Evolutionary conservation across 2,888 invertebrate species (phyloP).

Genomic region (Apotomis betuletana): DNA sequence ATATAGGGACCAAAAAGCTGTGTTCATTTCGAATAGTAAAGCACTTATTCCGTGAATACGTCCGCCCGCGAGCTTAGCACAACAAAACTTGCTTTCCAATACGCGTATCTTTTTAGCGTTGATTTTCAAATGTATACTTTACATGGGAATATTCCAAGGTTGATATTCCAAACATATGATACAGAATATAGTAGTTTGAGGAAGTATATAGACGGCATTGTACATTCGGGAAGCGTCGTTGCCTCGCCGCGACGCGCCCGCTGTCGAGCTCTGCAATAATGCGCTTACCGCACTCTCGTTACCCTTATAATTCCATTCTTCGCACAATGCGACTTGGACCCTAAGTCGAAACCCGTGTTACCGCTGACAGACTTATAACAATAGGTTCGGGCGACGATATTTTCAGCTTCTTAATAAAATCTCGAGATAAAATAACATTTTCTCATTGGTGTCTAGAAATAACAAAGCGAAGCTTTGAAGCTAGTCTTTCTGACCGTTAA

Average conservation of each 20-base stretch:
- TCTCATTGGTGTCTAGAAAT: constrained; percentile 13
- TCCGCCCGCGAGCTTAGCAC: constrained; percentile 69
- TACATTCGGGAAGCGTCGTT: constrained; percentile 73
- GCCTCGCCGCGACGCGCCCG: constrained; percentile 57
- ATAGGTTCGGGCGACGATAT: constrained; percentile 43
- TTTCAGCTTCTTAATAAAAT: constrained; percentile 41
- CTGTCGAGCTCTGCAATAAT: constrained; percentile 73
- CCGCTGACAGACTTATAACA: constrained; percentile 61
- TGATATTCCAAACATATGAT: constrained; percentile 1
- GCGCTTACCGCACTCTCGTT: constrained; percentile 74
- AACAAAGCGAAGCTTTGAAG: constrained; percentile 8
- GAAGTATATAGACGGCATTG: constrained; percentile 56
- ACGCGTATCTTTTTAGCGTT: background rate
- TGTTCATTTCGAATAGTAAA: constrained; percentile 72
- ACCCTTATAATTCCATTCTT: constrained; percentile 77
- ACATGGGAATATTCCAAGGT: background rate
- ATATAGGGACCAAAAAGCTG: constrained; percentile 69
- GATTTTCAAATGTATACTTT: constrained; percentile 15
- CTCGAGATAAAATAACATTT: constrained; percentile 29
- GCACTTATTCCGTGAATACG: constrained; percentile 73
- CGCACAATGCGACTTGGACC: constrained; percentile 65
- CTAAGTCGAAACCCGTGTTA: constrained; percentile 78
- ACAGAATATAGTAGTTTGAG: constrained; percentile 7
- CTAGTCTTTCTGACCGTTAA: background rate
- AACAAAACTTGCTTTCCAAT: constrained; percentile 53